Base-by-base conservation (phyloP, 92 coral and sea anemone species). In the Pocillopora grandis region DNA sequence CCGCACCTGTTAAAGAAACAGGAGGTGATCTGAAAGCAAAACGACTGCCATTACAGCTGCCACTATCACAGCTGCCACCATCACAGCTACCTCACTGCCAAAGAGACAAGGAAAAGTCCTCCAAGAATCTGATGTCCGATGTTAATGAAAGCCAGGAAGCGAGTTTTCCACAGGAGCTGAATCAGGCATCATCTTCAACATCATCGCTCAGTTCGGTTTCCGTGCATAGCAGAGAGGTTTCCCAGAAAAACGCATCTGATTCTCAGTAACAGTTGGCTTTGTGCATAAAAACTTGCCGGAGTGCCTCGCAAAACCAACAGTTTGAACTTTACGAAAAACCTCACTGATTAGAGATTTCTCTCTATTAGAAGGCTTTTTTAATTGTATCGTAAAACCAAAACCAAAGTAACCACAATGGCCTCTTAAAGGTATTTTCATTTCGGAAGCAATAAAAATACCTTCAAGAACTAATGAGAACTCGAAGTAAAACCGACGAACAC, bases 11-110 rank as follows among this genome's bases (percentile, higher is more conserved):
- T 18, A 78, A 63, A 49, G 82, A 52, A 48, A 15, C 57, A 57
- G 12, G 66, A 19, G 9, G 31, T 31, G 75, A 23, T 55, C 55
- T 11, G 10, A 69, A 33, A 12, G 23, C n/a, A 3, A 80, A 57
- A 80, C 84, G 84, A 18, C 84, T 67, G 35, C 67, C 84, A 11
- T 42, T 80, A 11, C 84, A 80, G 66, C 37, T 80, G 19, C 19
- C 35, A 2, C 76, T 66, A n/a, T 10, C 20, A 23, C 17, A 64
- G 6, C 66, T 58, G 33, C 59, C 16, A 2, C 76, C 76, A n/a
- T 10, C 20, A 23, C 17, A 64, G 7, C 66, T 58, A 18, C 59
- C 16, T 55, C 5, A 21, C 37, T 42, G 16, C 55, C 2, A n/a
- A 19, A 61, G 21, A 9, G 60, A 42, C 35, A 19, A 35, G 6